Evolutionary conservation across 2,888 invertebrate species (phyloP), one percentile per base, ranked within the genome.

Genomic region (Drosophila cyrtoloma): DNA sequence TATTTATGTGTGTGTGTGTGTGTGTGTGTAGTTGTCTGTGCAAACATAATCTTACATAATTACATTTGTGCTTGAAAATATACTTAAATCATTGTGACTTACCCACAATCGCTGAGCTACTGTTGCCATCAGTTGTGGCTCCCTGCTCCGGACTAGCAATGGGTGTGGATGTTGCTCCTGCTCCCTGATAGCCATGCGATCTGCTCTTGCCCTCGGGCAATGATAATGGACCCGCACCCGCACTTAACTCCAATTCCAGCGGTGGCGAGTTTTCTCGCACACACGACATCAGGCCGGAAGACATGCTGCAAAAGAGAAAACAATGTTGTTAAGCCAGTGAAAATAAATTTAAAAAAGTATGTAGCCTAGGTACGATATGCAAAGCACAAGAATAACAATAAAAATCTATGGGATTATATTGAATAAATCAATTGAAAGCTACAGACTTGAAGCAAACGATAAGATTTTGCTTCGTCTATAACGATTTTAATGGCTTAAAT

Each of bases 211-310:
- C 75, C 67, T 86, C 88, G 58, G 92, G 92, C 84, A 93, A 77
- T 30, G 93, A 93, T 74, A 93, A 79, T 39, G 93, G 92, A 60
- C 92, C 93, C 57, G 91, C 86, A 47, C 7, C 47, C 28, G 61
- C 83, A 67, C 76, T 77, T 64, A 84, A 80, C 69, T 91, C 92
- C 91, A 92, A 80, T 66, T 93, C 93, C 72, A 93, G 68, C 50
- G 93, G 93, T 66, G 93, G 93, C 66, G 93, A 93, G 72, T 93
- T 93, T 81, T 93, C 93, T 73, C 93, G 91, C 81, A 93, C 93
- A 86, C 93, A 93, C 71, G 93, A 93, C 93, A 93, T 93, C 79
- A 93, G 78, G 71, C 93, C 92, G 78, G 92, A 92, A 78, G 93
- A 93, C 93, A 93, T 93, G 82, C 93, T 93, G 81, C 2, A 90